Percentiles rank a stretch among this genome's conserved stretches.
Conservation (phyloP, 2,797 vertebrate genomes). For the Macrochelys suwanniensis region DNA sequence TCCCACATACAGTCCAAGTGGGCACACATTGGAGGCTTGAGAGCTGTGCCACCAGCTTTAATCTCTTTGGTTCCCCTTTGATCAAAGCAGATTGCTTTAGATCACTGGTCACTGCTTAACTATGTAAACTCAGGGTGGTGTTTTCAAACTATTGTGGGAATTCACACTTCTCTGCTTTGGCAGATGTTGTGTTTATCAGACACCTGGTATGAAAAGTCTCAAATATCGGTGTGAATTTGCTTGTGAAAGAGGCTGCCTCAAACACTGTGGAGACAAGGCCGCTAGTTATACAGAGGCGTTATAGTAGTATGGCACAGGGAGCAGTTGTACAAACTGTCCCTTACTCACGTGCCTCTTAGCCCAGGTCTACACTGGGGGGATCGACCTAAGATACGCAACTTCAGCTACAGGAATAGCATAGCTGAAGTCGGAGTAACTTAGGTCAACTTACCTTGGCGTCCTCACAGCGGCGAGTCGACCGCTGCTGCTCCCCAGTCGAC, state of each 20-base stretch:
- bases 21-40: neutral
- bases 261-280: neutral
- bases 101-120: neutral
- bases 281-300: neutral
- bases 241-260: neutral
- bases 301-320: neutral
- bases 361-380: no score
- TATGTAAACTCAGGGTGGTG: neutral
- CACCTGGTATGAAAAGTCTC: fast-evolving
- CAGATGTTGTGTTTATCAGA: fast-evolving
- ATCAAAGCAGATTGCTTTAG: neutral
- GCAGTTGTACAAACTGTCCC: neutral
- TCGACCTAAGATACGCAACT: no score
- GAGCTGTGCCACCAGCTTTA: fast-evolving
- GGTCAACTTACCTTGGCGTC: no score
- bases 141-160: neutral
- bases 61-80: neutral
- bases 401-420: no score
- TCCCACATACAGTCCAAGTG: neutral
- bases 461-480: no score
- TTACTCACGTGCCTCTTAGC: neutral
- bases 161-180: neutral
- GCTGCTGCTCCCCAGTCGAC: no score
- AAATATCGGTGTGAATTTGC: neutral
- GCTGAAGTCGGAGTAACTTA: no score